Evolutionary conservation across 2,797 vertebrate genomes (phyloP).

Genomic region (Oryzias sinensis): DNA sequence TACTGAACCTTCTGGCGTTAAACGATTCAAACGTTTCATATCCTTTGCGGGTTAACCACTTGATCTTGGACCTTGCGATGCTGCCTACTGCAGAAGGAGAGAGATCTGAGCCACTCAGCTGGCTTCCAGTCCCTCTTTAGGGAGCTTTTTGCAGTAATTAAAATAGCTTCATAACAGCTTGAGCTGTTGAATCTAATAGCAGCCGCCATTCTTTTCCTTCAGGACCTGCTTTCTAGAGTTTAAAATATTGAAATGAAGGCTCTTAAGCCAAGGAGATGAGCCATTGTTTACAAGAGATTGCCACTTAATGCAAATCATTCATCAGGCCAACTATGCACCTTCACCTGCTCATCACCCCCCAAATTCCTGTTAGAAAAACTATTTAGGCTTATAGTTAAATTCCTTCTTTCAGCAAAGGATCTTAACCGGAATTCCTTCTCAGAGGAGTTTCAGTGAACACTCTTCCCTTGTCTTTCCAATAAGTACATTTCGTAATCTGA

Average conservation of each 20-base stretch:
- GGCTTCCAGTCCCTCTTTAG: neutral
- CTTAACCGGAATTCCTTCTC: conserved; percentile 30
- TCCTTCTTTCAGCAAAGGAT: conserved; percentile 43
- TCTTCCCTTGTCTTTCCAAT: conserved; percentile 53
- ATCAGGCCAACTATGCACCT: conserved; percentile 38
- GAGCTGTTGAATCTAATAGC: conserved; percentile 4
- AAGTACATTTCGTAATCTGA: conserved; percentile 46
- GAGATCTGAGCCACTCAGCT: neutral
- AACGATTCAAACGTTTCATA: conserved; percentile 16
- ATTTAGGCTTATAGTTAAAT: conserved; percentile 43
- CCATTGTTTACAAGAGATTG: conserved; percentile 32
- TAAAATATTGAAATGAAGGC: conserved; percentile 26
- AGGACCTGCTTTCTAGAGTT: neutral
- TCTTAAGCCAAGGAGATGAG: conserved; percentile 13
- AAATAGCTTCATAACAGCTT: conserved; percentile 1
- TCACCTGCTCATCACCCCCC: conserved; percentile 17
- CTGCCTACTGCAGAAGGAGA: conserved; percentile 36
- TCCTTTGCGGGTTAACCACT: neutral
- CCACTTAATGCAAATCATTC: conserved; percentile 45
- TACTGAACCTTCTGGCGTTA: neutral
- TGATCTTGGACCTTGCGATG: conserved; percentile 25
- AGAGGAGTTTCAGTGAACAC: conserved; percentile 35
- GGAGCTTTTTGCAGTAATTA: neutral
- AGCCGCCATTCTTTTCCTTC: neutral
- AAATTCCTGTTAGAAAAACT: conserved; percentile 11